phyloP scores from a whole-genome alignment of 2,888 invertebrate species.

The Folsomia candida region DNA sequence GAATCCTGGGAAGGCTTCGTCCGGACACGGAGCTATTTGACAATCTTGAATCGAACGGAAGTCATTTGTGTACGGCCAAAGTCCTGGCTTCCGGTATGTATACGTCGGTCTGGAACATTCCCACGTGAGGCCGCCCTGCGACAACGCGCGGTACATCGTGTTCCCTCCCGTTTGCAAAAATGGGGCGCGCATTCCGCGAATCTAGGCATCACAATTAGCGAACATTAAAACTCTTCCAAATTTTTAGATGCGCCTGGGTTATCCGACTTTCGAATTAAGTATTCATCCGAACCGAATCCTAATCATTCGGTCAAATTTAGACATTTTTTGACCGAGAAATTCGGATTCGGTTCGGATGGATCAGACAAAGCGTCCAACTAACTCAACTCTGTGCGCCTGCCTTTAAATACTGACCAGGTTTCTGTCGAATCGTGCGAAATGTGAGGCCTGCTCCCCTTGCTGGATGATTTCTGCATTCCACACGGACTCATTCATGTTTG shows the following conservation, averaged over 20 bases:
- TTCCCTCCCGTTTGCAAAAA: conserved; percentile 64
- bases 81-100: conserved; percentile 55
- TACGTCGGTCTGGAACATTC: conserved; percentile 65
- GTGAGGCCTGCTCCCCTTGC: conserved; percentile 59
- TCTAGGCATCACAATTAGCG: too few relatives aligned
- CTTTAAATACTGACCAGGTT: too few relatives aligned
- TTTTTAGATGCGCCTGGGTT: too few relatives aligned
- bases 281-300: too few relatives aligned
- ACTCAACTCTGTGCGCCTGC: too few relatives aligned
- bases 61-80: conserved; percentile 71
- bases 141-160: conserved; percentile 61
- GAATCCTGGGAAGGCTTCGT: conserved; percentile 60
- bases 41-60: conserved; percentile 56
- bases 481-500: conserved; percentile 4
- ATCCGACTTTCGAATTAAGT: too few relatives aligned
- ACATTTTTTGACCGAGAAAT: too few relatives aligned
- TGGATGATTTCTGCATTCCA: conserved; percentile 62
- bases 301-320: too few relatives aligned
- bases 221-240: too few relatives aligned
- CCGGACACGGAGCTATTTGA: conserved; percentile 60
- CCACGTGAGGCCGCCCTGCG: conserved; percentile 59
- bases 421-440: too few relatives aligned
- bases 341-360: too few relatives aligned
- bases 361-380: too few relatives aligned
- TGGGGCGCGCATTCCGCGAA: conserved; percentile 59